Evolutionary conservation across 2,797 vertebrate species (phyloP).

Genomic region (Thripadectes ignobilis): DNA sequence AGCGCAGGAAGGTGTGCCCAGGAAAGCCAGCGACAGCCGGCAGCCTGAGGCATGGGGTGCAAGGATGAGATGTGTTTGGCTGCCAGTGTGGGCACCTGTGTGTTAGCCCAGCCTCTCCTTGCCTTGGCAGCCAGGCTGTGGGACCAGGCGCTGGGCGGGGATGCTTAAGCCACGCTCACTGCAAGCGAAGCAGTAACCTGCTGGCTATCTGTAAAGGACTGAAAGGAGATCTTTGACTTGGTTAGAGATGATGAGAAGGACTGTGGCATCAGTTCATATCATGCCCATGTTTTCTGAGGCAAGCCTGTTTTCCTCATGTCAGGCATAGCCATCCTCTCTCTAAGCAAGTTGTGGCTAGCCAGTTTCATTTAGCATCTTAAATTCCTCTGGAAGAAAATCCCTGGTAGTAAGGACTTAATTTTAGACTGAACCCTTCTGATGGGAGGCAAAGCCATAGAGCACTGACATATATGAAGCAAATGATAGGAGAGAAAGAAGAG

Average conservation of each 20-base stretch:
- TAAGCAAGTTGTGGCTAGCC: neutral
- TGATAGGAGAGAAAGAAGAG: neutral
- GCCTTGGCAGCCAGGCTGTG: neutral
- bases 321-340: neutral
- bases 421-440: neutral
- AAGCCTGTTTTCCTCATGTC: neutral
- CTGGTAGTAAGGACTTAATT: neutral
- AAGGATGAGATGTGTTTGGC: neutral
- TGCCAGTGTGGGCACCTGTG: neutral
- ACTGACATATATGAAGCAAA: neutral
- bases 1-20: neutral
- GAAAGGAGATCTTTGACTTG: neutral
- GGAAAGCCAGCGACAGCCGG: neutral
- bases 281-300: neutral
- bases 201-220: neutral
- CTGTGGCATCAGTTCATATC: neutral
- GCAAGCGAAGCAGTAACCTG: fast-evolving
- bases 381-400: neutral
- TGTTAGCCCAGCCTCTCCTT: neutral
- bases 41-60: neutral
- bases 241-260: neutral
- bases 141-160: fast-evolving
- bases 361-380: neutral
- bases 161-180: neutral
- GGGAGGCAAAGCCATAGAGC: neutral